Conservation (phyloP, 2,888 invertebrate genomes). For the Nasonovia ribisnigri region DNA sequence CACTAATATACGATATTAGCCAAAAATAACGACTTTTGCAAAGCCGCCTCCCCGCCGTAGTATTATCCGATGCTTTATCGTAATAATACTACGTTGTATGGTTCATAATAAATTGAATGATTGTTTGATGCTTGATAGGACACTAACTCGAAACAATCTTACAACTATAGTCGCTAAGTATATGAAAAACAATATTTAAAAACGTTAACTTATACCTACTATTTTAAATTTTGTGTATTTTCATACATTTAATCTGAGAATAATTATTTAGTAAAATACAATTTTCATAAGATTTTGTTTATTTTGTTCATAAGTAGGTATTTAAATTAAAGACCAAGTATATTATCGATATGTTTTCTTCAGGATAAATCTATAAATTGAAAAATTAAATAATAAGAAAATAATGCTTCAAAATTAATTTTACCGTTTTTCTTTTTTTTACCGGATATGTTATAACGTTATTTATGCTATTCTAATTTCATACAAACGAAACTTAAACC, state of each 20-base stretch:
- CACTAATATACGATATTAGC: too few species aligned
- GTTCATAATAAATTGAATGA: too few species aligned
- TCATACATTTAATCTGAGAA: background rate
- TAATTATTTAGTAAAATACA: background rate
- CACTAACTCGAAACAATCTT: too few species aligned
- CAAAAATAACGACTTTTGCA: conserved; percentile 40
- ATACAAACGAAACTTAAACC: background rate
- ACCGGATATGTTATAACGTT: background rate
- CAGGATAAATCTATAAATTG: background rate
- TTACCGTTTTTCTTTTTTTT: background rate
- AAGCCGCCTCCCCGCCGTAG: background rate
- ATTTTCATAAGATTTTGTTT: background rate
- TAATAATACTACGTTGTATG: too few species aligned
- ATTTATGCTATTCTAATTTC: background rate
- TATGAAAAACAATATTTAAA: too few species aligned
- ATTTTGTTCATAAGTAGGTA: background rate
- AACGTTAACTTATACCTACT: too few species aligned
- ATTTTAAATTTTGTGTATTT: background rate
- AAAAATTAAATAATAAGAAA: background rate
- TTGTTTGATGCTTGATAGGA: too few species aligned
- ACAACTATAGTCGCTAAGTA: too few species aligned
- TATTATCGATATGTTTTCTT: background rate
- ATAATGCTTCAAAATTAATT: background rate
- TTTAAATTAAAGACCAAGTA: background rate
- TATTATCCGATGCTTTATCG: background rate